Base-by-base conservation (phyloP, 53 echinoderm and acorn worm species). In the Paelopatides confundens region DNA sequence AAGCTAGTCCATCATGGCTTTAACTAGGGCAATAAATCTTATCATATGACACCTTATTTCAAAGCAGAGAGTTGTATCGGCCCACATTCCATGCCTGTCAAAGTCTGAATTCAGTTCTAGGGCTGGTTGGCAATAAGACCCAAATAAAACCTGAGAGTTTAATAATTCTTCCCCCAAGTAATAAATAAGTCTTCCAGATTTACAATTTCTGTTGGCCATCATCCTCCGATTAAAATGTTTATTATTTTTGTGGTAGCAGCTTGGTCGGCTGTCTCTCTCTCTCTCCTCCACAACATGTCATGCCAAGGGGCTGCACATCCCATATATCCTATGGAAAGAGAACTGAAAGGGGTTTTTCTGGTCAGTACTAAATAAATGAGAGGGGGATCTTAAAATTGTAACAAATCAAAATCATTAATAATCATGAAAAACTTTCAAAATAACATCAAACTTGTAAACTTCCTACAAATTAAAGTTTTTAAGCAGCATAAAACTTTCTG, bases 261-360 rank as follows among this genome's bases (percentile, higher is more conserved):
- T 74, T 74, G 74, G 40, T 36, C 46, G 39, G 43, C 74, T 74
- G 74, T 74, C 74, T 58, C n/a, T 58, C n/a, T 48, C 48, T 48
- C 48, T 48, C 14, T 40, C 46, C 26, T 39, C 74, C 39, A 74
- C 74, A 74, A 40, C 74, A 74, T 74, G 74, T 74, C 74, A 74
- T 74, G 74, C 74, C 74, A 74, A 74, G 74, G 74, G 74, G 74
- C 74, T 74, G 74, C 74, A 46, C 46, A 74, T 74, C 74, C 39
- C 38, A 74, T 23, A 23, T 39, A 28, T 74, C 74, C 74, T 74
- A 74, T 74, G 74, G 74, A 74, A 35, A 74, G 35, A 74, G 47
- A 74, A 74, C 74, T 74, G 74, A 74, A 74, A 74, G 74, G 74
- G 74, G 28, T 26, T n/a, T 18, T 43, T 46, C 27, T 74, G 74